Evolutionary conservation across 2,113 vertebrate species (phyloP), one percentile per base, ranked within the genome.

Genomic region (Scophthalmus maximus): DNA sequence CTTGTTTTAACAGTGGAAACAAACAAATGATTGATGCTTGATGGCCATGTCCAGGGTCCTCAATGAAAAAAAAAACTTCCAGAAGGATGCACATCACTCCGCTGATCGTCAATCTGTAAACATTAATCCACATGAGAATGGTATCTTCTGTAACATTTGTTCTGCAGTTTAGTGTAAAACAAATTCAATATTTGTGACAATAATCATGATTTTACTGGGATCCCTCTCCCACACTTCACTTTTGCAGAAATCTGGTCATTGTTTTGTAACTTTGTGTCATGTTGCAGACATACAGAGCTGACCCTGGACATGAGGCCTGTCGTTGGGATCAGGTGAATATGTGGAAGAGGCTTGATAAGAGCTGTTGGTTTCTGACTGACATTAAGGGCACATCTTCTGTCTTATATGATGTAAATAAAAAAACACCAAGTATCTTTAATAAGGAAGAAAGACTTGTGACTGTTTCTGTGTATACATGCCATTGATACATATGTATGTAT

Each of bases 321-420:
- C 7, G 58, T 78, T 84, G 56, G 73, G 64, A 69, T 56, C 76
- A 68, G 53, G 23, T 58, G 36, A 76, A 20, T 62, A 30, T 59
- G 65, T 72, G 44, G 42, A 73, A 72, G 76, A 67, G 71, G 70
- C 74, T 76, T 56, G 40, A 78, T 70, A 69, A 77, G 69, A 79
- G 70, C 42, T 76, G 68, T 81, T 87, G 42, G 76, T 81, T 87
- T 85, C 52, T 76, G 79, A 88, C 74, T 87, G 82, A 88, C 65
- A 70, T 85, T 63, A 83, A 88, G 78, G 83, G 81, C 81, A 85
- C 89, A 85, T 90, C 76, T 73, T 84, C 73, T 89, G 83, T 90
- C 80, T 80, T 79, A 88, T 82, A 86, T 79, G 17, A 83, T 91
- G 87, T 91, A 89, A 92, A 93, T 91, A 91, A 88, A 87, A 66